Percentiles rank a stretch among this genome's conserved stretches.
Evolutionary conservation across 1,140 invertebrate species (phyloP).

Genomic region (Lepidurus apus): DNA sequence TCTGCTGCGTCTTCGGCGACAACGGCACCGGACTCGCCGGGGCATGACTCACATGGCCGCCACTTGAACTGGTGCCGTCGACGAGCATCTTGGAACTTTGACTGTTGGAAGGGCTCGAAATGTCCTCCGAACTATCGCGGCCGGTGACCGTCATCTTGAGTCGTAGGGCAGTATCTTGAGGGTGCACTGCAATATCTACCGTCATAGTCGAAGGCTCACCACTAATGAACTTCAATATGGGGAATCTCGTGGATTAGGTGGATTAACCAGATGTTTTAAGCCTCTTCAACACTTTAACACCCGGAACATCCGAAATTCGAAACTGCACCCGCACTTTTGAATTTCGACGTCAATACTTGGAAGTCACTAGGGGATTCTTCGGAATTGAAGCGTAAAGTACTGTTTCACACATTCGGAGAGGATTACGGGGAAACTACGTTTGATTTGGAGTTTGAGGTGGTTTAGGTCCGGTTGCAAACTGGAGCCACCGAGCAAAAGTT

Average conservation of each 20-base stretch:
- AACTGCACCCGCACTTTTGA: too few relatives aligned
- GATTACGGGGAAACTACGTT: too few relatives aligned
- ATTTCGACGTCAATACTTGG: too few relatives aligned
- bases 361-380: too few relatives aligned
- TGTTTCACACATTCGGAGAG: too few relatives aligned
- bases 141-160: slow-evolving; percentile 29
- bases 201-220: slow-evolving; percentile 26
- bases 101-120: not conserved
- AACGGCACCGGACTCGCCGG: not conserved
- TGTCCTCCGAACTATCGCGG: slow-evolving; percentile 15
- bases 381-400: too few relatives aligned
- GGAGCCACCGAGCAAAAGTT: not conserved
- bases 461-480: not conserved
- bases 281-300: too few relatives aligned
- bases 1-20: not conserved
- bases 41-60: not conserved
- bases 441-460: too few relatives aligned
- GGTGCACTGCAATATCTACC: slow-evolving; percentile 29
- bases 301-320: too few relatives aligned
- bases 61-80: slow-evolving; percentile 16
- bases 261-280: not conserved
- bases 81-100: not conserved
- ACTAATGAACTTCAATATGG: not conserved
- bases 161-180: slow-evolving; percentile 15
- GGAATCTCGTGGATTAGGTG: not conserved